Evolutionary conservation across 2,888 invertebrate genomes (phyloP).

Genomic region (Oxystoma pomonae): DNA sequence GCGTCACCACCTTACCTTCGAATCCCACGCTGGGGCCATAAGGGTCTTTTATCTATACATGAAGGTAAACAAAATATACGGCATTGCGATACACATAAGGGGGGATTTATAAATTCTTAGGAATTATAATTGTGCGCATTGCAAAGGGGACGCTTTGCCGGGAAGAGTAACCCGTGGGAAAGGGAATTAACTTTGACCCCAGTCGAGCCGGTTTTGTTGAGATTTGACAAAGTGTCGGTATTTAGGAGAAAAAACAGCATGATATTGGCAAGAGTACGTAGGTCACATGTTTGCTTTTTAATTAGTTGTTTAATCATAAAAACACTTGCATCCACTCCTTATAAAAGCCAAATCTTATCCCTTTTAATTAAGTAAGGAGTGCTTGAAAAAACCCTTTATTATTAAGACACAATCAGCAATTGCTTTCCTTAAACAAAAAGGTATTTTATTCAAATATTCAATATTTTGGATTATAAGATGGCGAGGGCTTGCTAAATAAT

Average conservation of each 20-base stretch:
- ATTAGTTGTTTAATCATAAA: too few species aligned
- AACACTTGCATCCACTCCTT: too few species aligned
- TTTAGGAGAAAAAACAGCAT: background rate
- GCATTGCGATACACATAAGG: background rate
- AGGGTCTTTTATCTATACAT: background rate
- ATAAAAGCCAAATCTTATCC: too few species aligned
- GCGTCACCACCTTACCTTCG: slow-evolving; percentile 8
- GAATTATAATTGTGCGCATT: slow-evolving; percentile 2
- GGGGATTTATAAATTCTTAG: slow-evolving; percentile 2
- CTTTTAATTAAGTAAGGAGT: too few species aligned
- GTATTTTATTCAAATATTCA: too few species aligned
- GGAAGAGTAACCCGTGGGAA: slow-evolving; percentile 1
- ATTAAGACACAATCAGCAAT: too few species aligned
- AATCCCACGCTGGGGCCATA: background rate
- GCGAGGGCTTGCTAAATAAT: too few species aligned
- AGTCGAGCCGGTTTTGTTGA: background rate
- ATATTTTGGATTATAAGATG: too few species aligned
- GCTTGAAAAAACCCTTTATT: too few species aligned
- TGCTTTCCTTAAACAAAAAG: too few species aligned
- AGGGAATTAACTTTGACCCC: slow-evolving; percentile 1
- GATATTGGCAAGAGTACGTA: background rate
- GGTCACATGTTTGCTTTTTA: background rate
- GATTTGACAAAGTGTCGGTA: background rate
- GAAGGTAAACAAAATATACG: slow-evolving; percentile 3
- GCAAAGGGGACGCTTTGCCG: background rate